Base-by-base conservation (phyloP, 2,113 vertebrate genomes). In the Centrocercus urophasianus region DNA sequence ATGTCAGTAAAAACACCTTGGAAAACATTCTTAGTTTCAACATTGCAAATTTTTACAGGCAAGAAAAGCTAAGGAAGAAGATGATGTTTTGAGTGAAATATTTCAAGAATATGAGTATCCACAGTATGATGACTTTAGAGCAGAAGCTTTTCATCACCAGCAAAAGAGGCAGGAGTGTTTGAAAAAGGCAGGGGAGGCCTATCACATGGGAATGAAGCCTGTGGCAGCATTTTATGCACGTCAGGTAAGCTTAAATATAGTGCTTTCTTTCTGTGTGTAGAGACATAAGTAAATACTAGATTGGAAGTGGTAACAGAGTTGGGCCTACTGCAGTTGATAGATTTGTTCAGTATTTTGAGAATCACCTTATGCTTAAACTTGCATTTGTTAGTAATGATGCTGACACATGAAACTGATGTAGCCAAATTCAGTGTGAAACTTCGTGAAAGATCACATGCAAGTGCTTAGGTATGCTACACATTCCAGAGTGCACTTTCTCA, bases 161-260 rank as follows among this genome's bases (percentile, higher is more conserved):
- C 97, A 96, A 12, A 98, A 98, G 88, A 98, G 98, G 96, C 97
- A 98, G 4, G 99, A 99, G 54, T 98, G 97, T 93, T 98, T 99
- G 73, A 95, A 95, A 73, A 99, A 99, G 89, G 99, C 99, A 11
- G 98, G 98, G 8, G 99, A 99, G 83, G 99, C 99, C 30, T 98
- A 98, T 93, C 97, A 97, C 61, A 98, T 99, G 96, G 98, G 99
- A 14, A 98, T 97, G 94, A 99, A 98, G 96, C 96, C 98, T 10
- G 99, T 99, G 63, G 99, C 99, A 50, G 98, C 98, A 2, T 99
- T 99, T 97, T 99, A 99, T 52, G 99, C 99, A 32, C 98, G 99
- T 84, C 99, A 99, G 98, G 99, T 99, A 94, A 93, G 73, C 9
- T 4, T 25, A 59, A 90, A 65, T 42, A 42, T 2, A 56, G 4